Percentiles rank a stretch among this genome's conserved stretches.
Conservation (phyloP, 92 coral and sea anemone species). For the Epizoanthus scotinus region DNA sequence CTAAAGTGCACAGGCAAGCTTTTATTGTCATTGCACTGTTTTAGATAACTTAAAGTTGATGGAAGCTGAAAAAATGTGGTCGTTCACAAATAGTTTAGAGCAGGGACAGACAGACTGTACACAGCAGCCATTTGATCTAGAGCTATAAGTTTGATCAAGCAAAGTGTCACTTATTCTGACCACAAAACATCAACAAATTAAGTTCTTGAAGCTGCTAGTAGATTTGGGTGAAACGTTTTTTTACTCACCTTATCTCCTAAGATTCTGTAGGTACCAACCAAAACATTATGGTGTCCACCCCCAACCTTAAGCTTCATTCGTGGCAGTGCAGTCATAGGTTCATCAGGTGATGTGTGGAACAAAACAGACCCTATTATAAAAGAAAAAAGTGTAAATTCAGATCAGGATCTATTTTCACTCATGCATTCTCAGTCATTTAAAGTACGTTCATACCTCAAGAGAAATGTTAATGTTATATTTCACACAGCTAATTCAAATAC, state of each 20-base stretch:
- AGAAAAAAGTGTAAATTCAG: not conserved
- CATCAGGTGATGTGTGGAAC: conserved; percentile 83
- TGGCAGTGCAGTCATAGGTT: conserved; percentile 69
- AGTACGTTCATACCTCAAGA: not conserved
- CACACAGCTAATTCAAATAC: not conserved
- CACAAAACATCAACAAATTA: no score
- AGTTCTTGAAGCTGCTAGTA: no score
- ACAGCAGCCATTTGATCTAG: no score
- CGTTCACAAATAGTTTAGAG: no score
- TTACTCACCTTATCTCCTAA: conserved; percentile 73
- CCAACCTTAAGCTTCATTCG: conserved; percentile 65
- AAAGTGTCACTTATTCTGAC: no score
- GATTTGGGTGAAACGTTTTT: no score
- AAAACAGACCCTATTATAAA: conserved; percentile 61
- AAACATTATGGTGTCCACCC: conserved; percentile 56
- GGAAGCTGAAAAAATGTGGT: no score
- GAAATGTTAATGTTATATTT: not conserved
- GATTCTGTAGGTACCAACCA: conserved; percentile 75
- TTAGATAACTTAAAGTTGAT: no score
- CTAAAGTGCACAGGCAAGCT: no score
- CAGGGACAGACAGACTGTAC: no score
- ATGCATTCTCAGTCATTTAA: not conserved
- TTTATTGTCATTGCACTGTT: no score
- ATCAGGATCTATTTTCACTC: not conserved
- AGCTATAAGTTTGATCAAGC: no score